These are phyloP conservation scores for Falcunculus frontatus DNA, from an alignment of 2,113 vertebrate species.

Conservation along the genomic window DNA sequence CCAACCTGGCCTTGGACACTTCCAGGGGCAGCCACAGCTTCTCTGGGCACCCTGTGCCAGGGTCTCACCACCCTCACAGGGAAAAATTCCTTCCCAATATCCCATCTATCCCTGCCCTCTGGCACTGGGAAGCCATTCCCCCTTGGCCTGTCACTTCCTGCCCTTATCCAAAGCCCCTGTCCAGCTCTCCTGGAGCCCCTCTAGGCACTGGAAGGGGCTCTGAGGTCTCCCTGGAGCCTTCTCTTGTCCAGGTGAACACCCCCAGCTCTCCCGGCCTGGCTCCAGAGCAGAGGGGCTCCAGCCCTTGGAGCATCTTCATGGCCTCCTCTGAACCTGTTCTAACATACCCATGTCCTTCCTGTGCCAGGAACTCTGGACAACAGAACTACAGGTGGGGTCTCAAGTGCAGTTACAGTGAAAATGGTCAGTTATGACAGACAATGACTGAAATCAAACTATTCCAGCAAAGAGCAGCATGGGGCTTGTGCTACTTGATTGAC, in stretches of 20 bases:
- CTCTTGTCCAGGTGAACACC: not conserved
- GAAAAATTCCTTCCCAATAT: not conserved
- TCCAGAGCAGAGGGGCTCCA: not conserved
- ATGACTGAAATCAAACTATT: not conserved
- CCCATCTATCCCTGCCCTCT: rapidly evolving
- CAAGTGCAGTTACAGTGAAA: not conserved
- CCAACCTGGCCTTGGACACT: not conserved
- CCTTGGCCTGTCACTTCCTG: too few species aligned
- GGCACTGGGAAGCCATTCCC: not conserved
- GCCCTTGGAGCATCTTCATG: not conserved
- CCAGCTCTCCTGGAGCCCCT: not conserved
- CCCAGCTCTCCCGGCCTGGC: not conserved
- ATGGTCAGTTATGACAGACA: rapidly evolving
- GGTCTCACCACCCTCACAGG: rapidly evolving
- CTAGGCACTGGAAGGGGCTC: not conserved
- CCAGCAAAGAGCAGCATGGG: not conserved
- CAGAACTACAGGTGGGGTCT: not conserved
- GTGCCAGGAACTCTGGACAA: not conserved
- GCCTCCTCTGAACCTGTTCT: not conserved
- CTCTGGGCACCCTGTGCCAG: not conserved
- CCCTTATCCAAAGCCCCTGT: not conserved
- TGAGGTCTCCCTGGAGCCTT: rapidly evolving
- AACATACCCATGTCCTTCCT: not conserved
- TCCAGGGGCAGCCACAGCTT: not conserved
- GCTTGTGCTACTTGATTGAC: not conserved